phyloP scores from a whole-genome alignment of 2,113 vertebrate species.

The Dolichallabes microphthalmus region DNA sequence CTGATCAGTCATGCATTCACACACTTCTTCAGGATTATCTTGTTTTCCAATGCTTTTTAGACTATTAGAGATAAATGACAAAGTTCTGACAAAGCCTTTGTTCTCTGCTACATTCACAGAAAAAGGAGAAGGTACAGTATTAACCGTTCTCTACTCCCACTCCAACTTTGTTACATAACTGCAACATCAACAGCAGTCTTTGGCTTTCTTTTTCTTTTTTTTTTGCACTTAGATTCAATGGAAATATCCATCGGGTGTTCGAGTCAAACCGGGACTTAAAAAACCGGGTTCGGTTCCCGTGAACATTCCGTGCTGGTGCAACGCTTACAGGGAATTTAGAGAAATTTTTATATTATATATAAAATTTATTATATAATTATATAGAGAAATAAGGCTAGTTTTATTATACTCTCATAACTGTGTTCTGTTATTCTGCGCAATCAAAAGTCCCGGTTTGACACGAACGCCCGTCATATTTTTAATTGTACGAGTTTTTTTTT shows the following conservation, averaged over 20 bases:
- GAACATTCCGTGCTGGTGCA: too few species aligned
- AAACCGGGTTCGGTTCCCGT: too few species aligned
- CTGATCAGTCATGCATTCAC: not conserved
- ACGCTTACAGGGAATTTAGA: too few species aligned
- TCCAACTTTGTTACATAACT: not conserved
- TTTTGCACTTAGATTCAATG: conserved; percentile 47
- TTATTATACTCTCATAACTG: too few species aligned
- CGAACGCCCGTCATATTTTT: not conserved
- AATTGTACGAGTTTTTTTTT: conserved; percentile 5
- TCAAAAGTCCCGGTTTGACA: too few species aligned
- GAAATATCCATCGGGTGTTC: too few species aligned
- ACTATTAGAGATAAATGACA: not conserved
- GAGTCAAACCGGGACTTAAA: too few species aligned
- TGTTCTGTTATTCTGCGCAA: too few species aligned
- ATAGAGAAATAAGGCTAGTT: too few species aligned
- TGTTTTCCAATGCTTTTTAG: not conserved
- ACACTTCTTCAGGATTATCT: not conserved
- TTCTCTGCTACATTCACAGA: conserved; percentile 12
- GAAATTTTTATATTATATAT: too few species aligned
- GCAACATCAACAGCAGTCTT: not conserved
- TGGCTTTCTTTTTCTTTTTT: conserved; percentile 21
- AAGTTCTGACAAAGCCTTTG: conserved; percentile 47
- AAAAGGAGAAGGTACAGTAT: not conserved
- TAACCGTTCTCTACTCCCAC: not conserved
- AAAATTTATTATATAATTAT: too few species aligned